A percentile compares a stretch with the other conserved stretches of the same genome.
phyloP scores from a whole-genome alignment of 2,113 vertebrate genomes.

The Chaetorhynchus papuensis region DNA sequence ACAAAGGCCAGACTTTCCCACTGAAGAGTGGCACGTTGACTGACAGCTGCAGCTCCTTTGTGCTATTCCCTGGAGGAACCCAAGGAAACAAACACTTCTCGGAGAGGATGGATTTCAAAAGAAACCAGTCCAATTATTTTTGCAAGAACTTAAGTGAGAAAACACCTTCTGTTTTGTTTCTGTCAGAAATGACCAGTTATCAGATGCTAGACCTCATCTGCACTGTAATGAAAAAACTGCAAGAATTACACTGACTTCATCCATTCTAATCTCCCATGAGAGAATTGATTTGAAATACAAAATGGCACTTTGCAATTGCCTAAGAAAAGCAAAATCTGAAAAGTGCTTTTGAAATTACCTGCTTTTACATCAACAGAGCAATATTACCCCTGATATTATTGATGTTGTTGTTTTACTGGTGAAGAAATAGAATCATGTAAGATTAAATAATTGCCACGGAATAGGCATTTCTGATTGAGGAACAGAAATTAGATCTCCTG shows the following conservation, averaged over 20 bases:
- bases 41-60: background rate
- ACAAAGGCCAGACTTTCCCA: background rate
- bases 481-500: background rate
- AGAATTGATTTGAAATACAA: background rate
- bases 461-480: background rate
- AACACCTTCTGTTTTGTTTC: background rate
- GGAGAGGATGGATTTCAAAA: background rate
- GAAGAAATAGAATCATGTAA: background rate
- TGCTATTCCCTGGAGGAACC: background rate
- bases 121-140: background rate
- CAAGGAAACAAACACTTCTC: background rate
- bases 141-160: background rate
- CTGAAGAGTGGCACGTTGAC: background rate
- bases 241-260: background rate
- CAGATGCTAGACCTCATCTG: background rate
- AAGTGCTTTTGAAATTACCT: background rate
- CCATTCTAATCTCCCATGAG: background rate
- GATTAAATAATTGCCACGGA: background rate
- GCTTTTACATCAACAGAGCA: background rate
- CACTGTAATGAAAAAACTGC: background rate
- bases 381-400: background rate
- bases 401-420: background rate
- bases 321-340: background rate
- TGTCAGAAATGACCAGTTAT: background rate
- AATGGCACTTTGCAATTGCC: background rate